These are phyloP conservation scores for Meteorus sp. DNA, from an alignment of 1,140 invertebrate species.

Conservation along the genomic window DNA sequence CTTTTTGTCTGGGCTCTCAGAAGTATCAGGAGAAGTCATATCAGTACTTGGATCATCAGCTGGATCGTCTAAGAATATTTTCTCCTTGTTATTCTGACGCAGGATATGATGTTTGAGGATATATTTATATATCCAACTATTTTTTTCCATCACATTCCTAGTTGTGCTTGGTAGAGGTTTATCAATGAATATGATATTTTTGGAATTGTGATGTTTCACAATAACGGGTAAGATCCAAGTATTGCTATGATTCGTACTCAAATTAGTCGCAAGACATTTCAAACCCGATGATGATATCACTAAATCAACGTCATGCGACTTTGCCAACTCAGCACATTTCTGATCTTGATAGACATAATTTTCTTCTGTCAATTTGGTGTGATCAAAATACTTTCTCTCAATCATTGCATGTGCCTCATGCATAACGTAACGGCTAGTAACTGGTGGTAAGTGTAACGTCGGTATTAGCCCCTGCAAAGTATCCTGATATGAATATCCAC, in stretches of 20 bases:
- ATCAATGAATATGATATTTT: slow-evolving; percentile 56
- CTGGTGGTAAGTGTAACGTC: slow-evolving; percentile 27
- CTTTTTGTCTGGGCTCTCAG: background rate
- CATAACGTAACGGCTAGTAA: slow-evolving; percentile 11
- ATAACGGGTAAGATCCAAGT: slow-evolving; percentile 54
- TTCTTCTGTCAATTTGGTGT: background rate
- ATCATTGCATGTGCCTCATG: background rate
- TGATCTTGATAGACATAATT: slow-evolving; percentile 49
- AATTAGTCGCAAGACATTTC: slow-evolving; percentile 51
- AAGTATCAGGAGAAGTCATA: too few species aligned
- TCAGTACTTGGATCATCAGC: background rate
- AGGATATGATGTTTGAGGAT: slow-evolving; percentile 39
- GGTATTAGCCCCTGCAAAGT: slow-evolving; percentile 31
- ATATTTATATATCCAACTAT: slow-evolving; percentile 47
- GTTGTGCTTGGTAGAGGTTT: slow-evolving; percentile 48
- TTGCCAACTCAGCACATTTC: slow-evolving; percentile 48
- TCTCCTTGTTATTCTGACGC: background rate
- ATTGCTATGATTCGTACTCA: slow-evolving; percentile 37
- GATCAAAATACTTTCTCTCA: slow-evolving; percentile 20
- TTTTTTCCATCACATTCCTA: slow-evolving; percentile 46
- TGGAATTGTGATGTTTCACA: slow-evolving; percentile 46
- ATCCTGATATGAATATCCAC: background rate
- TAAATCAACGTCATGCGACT: slow-evolving; percentile 45
- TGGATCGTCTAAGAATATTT: background rate
- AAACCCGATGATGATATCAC: slow-evolving; percentile 58